Conservation (phyloP, 2,113 vertebrate species). For the Sinocyclocheilus anshuiensis region DNA sequence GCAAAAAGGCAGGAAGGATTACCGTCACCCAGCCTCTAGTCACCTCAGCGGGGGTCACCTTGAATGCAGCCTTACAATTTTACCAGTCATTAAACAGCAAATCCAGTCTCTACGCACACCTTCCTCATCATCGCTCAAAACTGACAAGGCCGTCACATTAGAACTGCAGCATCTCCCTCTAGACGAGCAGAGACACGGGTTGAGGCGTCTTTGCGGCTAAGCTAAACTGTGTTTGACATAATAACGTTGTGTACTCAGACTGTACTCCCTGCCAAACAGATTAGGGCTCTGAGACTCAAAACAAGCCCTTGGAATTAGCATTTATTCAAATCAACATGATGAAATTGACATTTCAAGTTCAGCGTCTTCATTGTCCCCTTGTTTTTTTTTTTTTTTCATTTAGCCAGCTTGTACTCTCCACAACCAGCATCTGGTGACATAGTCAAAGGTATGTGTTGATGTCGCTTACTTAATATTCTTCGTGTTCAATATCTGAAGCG, state of each 20-base stretch:
- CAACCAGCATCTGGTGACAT: background rate
- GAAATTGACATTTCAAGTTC: constrained; percentile 10
- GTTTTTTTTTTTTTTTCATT: background rate
- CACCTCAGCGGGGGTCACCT: constrained; percentile 77
- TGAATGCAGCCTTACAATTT: constrained; percentile 77
- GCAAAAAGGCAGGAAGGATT: constrained; percentile 74
- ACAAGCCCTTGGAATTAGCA: constrained; percentile 17
- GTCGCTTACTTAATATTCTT: constrained; percentile 68
- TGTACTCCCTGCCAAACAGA: constrained; percentile 18
- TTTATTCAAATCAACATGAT: background rate
- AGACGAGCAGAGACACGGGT: background rate
- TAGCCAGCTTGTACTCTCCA: background rate
- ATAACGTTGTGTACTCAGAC: constrained; percentile 15
- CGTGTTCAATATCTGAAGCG: constrained; percentile 64
- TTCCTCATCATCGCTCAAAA: constrained; percentile 69
- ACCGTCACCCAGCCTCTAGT: constrained; percentile 71
- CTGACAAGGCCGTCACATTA: constrained; percentile 64
- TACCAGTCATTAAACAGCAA: constrained; percentile 82
- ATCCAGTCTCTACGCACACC: constrained; percentile 65
- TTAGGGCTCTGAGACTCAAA: background rate
- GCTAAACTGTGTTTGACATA: constrained; percentile 38
- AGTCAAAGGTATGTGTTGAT: constrained; percentile 51
- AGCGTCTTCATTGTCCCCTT: background rate
- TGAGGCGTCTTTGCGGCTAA: background rate
- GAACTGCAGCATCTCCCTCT: constrained; percentile 41